Conservation (phyloP, 2,113 vertebrate species). For the Tragelaphus strepsiceros region DNA sequence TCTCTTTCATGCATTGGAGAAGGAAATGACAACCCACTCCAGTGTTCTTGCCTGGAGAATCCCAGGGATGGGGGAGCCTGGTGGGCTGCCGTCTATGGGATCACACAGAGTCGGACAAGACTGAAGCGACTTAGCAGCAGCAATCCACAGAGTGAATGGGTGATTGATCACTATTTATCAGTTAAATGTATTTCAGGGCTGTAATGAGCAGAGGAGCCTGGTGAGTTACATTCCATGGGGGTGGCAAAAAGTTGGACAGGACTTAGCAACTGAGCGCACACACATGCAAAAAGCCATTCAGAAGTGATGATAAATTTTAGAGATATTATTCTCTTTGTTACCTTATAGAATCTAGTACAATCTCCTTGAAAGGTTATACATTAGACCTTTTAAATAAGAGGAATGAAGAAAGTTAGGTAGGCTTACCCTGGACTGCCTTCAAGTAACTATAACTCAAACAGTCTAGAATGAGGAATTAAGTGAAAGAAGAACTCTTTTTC, state of each 20-base stretch:
- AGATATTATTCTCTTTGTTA: background rate
- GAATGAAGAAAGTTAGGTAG: background rate
- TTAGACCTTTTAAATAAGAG: background rate
- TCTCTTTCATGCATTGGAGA: too few relatives aligned
- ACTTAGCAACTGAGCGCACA: background rate
- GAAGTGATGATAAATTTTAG: background rate
- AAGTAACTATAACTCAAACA: background rate
- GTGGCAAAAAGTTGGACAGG: background rate
- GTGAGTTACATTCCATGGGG: background rate
- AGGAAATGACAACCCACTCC: too few relatives aligned
- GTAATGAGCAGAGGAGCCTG: background rate
- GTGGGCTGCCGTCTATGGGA: too few relatives aligned
- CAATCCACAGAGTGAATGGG: background rate
- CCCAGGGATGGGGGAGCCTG: too few relatives aligned
- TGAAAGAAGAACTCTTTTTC: background rate
- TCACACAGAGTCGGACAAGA: too few relatives aligned
- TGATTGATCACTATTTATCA: background rate
- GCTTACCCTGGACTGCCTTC: background rate
- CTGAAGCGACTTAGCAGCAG: too few relatives aligned
- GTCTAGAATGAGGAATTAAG: background rate
- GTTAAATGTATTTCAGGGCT: background rate
- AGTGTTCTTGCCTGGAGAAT: too few relatives aligned
- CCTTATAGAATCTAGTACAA: background rate
- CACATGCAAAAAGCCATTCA: background rate
- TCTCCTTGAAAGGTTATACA: background rate